Base-by-base conservation (phyloP, 2,113 vertebrate species). In the Microtus montanus region DNA sequence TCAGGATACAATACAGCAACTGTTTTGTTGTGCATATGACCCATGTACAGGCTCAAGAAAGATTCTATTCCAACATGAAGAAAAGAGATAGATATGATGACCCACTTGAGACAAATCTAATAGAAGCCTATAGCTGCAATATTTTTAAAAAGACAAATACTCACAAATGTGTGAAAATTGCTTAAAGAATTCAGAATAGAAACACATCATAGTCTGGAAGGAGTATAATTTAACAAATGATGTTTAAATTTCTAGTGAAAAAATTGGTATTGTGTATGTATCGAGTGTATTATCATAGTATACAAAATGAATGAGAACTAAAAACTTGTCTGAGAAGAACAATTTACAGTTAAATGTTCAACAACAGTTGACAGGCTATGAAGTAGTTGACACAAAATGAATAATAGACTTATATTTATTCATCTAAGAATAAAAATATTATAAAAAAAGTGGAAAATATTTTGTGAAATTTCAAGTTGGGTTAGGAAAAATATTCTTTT, bases 1-100 rank as follows among this genome's bases (percentile, higher is more conserved):
- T 71, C 7, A 71, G 35, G 17, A 20, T n/a, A 71, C 2, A 4
- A 35, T 0, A 35, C 0, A 2, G 17, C 7, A 71, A 2, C 3
- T 38, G 7, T 3, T 26, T 64, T 26, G 7, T 64, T 64, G 63
- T 64, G 63, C 28, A 19, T 38, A 17, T 71, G 35, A 71, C 17
- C 9, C 70, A 71, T 20, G 35, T n/a, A 4, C 70, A 71, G 17
- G 33, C 35, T 71, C 17, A 38, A 71, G 70, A 71, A 17, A 71
- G 17, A 20, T 71, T 15, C 70, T 38, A 71, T 38, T 4, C 35
- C 35, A 71, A 4, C 70, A 38, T 4, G 68, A 15, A n/a, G 15
- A 71, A 17, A 10, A 17, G 15, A 71, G 15, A 70, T 19, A 71
- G 35, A n/a, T n/a, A 71, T n/a, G 33, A 71, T 33, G 33, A 7